Evolutionary conservation across 2,888 invertebrate species (phyloP).

Genomic region (Caenorhabditis sp.): DNA sequence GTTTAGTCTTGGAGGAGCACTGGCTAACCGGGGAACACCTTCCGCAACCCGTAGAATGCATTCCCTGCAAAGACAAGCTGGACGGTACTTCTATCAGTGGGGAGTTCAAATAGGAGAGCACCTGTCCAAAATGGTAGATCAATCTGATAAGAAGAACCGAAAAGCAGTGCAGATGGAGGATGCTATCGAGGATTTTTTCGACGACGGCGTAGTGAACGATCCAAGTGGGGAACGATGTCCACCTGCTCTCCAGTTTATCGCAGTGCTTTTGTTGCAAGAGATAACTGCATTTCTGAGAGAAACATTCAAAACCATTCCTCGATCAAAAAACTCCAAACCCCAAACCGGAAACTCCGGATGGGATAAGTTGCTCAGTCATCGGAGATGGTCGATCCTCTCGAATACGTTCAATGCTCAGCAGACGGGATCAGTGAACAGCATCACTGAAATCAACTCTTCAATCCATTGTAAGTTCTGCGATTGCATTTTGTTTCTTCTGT

Average conservation of each 20-base stretch:
- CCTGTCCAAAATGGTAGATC: slow-evolving; percentile 91
- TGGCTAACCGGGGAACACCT: slow-evolving; percentile 83
- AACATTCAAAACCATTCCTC: slow-evolving; percentile 90
- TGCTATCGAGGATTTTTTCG: slow-evolving; percentile 94
- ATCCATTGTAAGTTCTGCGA: slow-evolving; percentile 73
- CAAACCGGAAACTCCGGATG: slow-evolving; percentile 75
- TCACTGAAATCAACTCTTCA: slow-evolving; percentile 80
- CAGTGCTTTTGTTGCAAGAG: slow-evolving; percentile 95
- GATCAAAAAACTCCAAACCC: slow-evolving; percentile 74
- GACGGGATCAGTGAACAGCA: slow-evolving; percentile 83
- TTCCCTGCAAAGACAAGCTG: slow-evolving; percentile 92
- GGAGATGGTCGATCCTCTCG: slow-evolving; percentile 83
- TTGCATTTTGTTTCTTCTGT: too few relatives aligned
- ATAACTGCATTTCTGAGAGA: slow-evolving; percentile 97
- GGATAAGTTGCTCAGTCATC: slow-evolving; percentile 82
- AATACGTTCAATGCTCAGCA: slow-evolving; percentile 83
- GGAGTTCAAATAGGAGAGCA: slow-evolving; percentile 90
- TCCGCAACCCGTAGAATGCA: slow-evolving; percentile 84
- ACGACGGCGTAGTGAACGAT: slow-evolving; percentile 88
- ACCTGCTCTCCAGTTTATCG: slow-evolving; percentile 90
- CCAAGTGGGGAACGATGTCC: slow-evolving; percentile 90
- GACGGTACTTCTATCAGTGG: slow-evolving; percentile 98
- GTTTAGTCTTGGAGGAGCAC: slow-evolving; percentile 74
- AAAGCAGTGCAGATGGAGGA: slow-evolving; percentile 85
- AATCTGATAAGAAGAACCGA: slow-evolving; percentile 84